Evolutionary conservation across 2,888 invertebrate species (phyloP).

Genomic region (Temnothorax ravouxi): DNA sequence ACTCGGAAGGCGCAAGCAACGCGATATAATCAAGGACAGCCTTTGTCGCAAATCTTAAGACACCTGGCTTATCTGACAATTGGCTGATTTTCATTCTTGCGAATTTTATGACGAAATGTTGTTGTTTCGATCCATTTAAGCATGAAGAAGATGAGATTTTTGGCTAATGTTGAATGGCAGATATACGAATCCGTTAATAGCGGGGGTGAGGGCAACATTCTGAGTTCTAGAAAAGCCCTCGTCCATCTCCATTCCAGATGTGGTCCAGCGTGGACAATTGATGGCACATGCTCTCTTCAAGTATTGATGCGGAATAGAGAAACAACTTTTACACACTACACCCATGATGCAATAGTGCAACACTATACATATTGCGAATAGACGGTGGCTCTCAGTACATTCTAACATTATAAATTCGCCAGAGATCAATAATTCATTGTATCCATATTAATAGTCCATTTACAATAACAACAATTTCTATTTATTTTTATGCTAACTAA

Average conservation of each 20-base stretch:
- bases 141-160: background rate
- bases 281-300: slow-evolving; percentile 85
- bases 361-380: slow-evolving; percentile 66
- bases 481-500: background rate
- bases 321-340: slow-evolving; percentile 78
- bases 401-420: background rate
- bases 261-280: slow-evolving; percentile 83
- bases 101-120: background rate
- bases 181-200: background rate
- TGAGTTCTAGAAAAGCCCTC: slow-evolving; percentile 58
- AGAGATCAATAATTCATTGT: background rate
- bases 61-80: background rate
- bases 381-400: slow-evolving; percentile 77
- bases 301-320: slow-evolving; percentile 77
- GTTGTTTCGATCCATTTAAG: background rate
- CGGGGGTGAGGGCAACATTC: slow-evolving; percentile 6
- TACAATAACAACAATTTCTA: background rate
- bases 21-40: slow-evolving; percentile 16
- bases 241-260: slow-evolving; percentile 81
- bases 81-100: background rate
- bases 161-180: background rate
- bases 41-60: slow-evolving; percentile 45
- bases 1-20: background rate
- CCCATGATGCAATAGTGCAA: slow-evolving; percentile 78
- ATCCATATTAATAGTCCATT: background rate